Evolutionary conservation across 2,888 invertebrate genomes (phyloP).

Genomic region (Brachyptera putata): DNA sequence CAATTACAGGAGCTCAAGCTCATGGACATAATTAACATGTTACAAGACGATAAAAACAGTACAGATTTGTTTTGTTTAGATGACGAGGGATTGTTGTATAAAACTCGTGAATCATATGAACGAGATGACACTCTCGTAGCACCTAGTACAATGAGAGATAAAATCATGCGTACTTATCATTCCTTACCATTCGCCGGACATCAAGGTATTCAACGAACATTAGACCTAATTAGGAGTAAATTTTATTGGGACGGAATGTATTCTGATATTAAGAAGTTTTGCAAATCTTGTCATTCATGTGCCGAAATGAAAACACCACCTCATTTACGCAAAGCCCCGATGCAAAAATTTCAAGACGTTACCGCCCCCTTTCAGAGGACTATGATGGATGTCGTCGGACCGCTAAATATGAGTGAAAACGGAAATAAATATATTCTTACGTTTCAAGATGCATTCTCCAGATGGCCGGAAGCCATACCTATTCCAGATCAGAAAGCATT

Average conservation of each 20-base stretch:
- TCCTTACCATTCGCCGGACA: slow-evolving; percentile 3
- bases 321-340: neutral
- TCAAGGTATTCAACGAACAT: neutral
- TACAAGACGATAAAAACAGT: neutral
- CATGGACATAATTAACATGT: neutral
- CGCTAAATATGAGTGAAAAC: neutral
- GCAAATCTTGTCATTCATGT: slow-evolving; percentile 4
- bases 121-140: neutral
- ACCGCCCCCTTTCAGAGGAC: neutral
- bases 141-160: neutral
- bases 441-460: neutral
- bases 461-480: neutral
- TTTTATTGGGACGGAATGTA: slow-evolving; percentile 20
- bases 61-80: neutral
- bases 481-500: neutral
- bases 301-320: neutral
- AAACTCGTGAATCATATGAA: neutral
- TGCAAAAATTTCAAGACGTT: neutral
- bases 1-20: neutral
- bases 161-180: neutral
- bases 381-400: slow-evolving; percentile 6
- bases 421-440: slow-evolving; percentile 8
- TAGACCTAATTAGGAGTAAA: neutral
- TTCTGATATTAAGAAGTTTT: neutral
- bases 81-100: neutral